Conservation (phyloP, 2,797 vertebrate genomes). For the Florisuga fusca region DNA sequence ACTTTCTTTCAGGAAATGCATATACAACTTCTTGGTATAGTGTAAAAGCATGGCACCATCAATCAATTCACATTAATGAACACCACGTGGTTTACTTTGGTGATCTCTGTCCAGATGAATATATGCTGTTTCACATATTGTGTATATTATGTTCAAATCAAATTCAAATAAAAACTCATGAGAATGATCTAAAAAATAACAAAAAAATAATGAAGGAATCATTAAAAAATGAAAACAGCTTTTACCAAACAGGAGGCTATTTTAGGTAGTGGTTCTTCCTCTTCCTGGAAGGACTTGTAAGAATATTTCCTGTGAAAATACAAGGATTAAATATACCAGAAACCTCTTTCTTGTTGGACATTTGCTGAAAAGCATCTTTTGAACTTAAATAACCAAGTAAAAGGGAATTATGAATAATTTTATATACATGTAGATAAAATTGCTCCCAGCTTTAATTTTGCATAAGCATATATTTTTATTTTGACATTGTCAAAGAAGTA, state of each 20-base stretch:
- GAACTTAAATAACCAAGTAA: not conserved
- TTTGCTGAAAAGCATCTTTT: not conserved
- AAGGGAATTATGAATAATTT: not conserved
- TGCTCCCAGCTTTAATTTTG: not conserved
- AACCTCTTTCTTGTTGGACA: not conserved
- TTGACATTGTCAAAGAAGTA: no score
- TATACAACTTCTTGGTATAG: not conserved
- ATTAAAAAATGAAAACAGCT: not conserved
- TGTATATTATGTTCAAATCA: not conserved
- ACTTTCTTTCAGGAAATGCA: not conserved
- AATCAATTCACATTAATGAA: not conserved
- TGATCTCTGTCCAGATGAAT: not conserved
- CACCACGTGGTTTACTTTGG: not conserved
- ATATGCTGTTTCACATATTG: not conserved
- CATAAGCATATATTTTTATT: not conserved
- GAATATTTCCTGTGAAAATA: not conserved
- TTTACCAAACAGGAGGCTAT: not conserved
- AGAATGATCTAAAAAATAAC: not conserved
- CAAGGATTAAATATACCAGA: not conserved
- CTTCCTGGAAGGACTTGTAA: not conserved
- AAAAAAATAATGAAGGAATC: not conserved
- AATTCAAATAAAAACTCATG: no score
- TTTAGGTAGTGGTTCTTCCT: not conserved
- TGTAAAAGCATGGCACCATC: not conserved
- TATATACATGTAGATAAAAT: not conserved